These are phyloP conservation scores for Cottus gobio DNA, from an alignment of 2,113 vertebrate species.

Conservation along the genomic window DNA sequence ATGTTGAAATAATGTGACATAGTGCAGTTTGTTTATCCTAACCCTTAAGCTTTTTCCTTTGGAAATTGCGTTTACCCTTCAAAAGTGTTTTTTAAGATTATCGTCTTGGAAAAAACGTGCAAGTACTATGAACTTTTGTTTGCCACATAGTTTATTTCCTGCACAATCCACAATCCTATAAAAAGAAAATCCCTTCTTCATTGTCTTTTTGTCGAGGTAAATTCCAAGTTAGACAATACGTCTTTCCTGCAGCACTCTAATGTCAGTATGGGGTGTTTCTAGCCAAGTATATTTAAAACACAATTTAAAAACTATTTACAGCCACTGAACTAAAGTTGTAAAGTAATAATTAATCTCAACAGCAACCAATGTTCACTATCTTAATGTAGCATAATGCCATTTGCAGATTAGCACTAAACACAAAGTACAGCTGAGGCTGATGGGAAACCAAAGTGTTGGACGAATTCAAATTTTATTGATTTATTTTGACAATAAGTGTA, in stretches of 20 bases:
- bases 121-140: background rate
- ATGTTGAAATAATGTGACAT: too few relatives aligned
- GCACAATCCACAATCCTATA: background rate
- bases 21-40: too few relatives aligned
- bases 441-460: background rate
- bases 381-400: background rate
- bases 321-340: background rate
- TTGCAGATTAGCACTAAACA: background rate
- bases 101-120: background rate
- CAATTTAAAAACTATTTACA: background rate
- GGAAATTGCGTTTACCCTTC: too few relatives aligned
- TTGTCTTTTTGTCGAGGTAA: background rate
- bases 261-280: background rate
- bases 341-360: background rate
- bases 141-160: background rate
- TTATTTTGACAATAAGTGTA: background rate
- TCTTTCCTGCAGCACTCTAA: background rate
- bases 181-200: background rate
- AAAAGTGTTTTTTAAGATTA: background rate
- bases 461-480: background rate
- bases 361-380: too few relatives aligned
- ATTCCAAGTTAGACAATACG: background rate
- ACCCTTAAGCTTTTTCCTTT: too few relatives aligned
- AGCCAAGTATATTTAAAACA: background rate
- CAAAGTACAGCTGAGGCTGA: background rate